Evolutionary conservation across 2,888 invertebrate genomes (phyloP).

Genomic region (Helicoverpa assulta): DNA sequence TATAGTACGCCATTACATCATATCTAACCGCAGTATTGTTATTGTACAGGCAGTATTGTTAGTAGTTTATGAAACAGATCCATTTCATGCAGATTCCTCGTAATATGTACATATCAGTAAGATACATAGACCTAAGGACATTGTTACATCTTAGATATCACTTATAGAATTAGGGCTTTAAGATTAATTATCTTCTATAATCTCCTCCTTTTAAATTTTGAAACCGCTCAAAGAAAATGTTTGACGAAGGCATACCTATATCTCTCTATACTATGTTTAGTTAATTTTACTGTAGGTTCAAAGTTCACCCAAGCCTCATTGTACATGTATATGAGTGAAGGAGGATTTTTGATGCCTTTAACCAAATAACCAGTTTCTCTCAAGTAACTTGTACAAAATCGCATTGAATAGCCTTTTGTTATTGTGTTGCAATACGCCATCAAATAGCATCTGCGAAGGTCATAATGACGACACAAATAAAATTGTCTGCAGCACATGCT

Average conservation of each 20-base stretch:
- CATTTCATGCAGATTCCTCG: slow-evolving; percentile 6
- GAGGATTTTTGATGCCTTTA: not conserved
- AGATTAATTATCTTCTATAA: too few species aligned
- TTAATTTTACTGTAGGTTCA: slow-evolving; percentile 15
- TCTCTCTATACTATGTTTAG: not conserved
- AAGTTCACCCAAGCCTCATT: slow-evolving; percentile 21
- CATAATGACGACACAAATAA: slow-evolving; percentile 11
- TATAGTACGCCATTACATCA: slow-evolving; percentile 18
- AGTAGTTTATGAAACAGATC: slow-evolving; percentile 19
- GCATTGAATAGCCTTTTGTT: slow-evolving; percentile 12
- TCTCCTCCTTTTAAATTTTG: too few species aligned
- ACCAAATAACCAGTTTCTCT: slow-evolving; percentile 21
- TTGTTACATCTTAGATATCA: too few species aligned
- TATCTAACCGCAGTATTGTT: slow-evolving; percentile 38
- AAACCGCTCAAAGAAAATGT: too few species aligned
- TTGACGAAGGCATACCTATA: too few species aligned
- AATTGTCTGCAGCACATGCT: not conserved
- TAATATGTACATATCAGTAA: slow-evolving; percentile 1
- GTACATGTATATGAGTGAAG: too few species aligned
- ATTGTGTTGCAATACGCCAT: slow-evolving; percentile 19
- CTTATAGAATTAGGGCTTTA: too few species aligned
- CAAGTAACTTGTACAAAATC: slow-evolving; percentile 27
- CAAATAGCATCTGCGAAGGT: not conserved
- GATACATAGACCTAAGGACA: not conserved
- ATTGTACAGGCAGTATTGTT: slow-evolving; percentile 23